phyloP scores from a whole-genome alignment of 1,140 invertebrate genomes.

The Drosophila sucinea region DNA sequence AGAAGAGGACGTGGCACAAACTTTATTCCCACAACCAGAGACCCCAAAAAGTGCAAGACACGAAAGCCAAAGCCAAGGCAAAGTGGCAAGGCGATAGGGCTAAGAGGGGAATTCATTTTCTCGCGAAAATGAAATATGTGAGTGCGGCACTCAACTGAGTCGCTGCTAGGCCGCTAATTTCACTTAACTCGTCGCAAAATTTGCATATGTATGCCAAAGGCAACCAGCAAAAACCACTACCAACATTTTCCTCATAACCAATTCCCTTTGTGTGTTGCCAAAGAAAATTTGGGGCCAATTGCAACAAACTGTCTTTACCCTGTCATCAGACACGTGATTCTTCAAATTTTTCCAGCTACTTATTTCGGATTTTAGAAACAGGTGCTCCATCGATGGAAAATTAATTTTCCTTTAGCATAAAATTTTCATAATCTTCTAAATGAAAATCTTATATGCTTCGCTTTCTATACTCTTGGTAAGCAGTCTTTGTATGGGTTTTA shows the following conservation, averaged over 20 bases:
- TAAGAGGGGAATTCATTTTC: neutral
- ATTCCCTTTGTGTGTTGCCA: slow-evolving; percentile 40
- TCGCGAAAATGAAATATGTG: neutral
- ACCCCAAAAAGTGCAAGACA: neutral
- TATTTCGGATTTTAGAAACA: no score
- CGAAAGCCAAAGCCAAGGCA: neutral
- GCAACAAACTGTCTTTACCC: slow-evolving; percentile 29
- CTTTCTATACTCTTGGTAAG: neutral
- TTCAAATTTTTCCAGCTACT: no score
- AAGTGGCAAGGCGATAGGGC: neutral
- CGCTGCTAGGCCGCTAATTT: slow-evolving; percentile 46
- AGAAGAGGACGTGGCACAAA: neutral
- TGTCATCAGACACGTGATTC: no score
- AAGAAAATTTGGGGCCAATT: slow-evolving; percentile 20
- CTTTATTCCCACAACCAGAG: neutral
- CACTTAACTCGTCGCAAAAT: slow-evolving; percentile 42
- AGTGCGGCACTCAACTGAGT: slow-evolving; percentile 6
- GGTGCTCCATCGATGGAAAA: no score
- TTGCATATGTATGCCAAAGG: slow-evolving; percentile 27
- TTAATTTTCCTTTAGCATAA: no score
- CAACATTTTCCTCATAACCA: slow-evolving; percentile 34
- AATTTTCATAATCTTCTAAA: neutral
- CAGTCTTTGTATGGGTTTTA: no score
- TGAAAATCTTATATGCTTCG: neutral
- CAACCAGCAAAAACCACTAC: neutral